A percentile compares a stretch with the other conserved stretches of the same genome.
Conservation (phyloP, 1,140 invertebrate genomes). For the Homalodisca vitripennis region DNA sequence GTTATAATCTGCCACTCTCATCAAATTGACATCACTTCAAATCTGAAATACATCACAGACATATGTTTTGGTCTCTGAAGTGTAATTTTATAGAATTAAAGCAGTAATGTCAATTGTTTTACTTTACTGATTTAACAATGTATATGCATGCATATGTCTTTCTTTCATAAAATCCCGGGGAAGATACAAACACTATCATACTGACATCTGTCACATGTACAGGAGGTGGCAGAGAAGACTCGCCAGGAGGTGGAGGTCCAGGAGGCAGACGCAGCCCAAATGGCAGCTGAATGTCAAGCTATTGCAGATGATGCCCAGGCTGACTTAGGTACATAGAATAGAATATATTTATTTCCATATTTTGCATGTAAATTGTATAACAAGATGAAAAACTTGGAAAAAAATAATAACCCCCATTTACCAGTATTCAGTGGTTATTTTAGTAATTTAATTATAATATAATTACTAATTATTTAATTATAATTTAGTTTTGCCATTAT, state of each 20-base stretch:
- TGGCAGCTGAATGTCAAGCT: slow-evolving; percentile 61
- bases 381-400: too few relatives aligned
- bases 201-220: too few relatives aligned
- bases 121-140: not conserved
- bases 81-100: not conserved
- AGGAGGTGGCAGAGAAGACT: slow-evolving; percentile 69
- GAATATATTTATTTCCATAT: not conserved
- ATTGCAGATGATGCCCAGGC: slow-evolving; percentile 71
- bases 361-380: not conserved
- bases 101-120: not conserved
- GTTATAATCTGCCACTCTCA: too few relatives aligned
- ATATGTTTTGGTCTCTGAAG: not conserved
- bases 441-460: too few relatives aligned
- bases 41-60: not conserved
- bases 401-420: too few relatives aligned
- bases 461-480: too few relatives aligned
- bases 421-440: too few relatives aligned
- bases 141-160: too few relatives aligned
- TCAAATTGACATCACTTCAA: too few relatives aligned
- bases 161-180: too few relatives aligned
- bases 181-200: too few relatives aligned
- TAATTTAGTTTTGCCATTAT: too few relatives aligned
- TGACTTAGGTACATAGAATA: slow-evolving; percentile 56
- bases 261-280: slow-evolving; percentile 60
- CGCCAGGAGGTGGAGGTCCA: slow-evolving; percentile 64